phyloP scores from a whole-genome alignment of 1,140 invertebrate genomes.

The Cataglyphis hispanica region DNA sequence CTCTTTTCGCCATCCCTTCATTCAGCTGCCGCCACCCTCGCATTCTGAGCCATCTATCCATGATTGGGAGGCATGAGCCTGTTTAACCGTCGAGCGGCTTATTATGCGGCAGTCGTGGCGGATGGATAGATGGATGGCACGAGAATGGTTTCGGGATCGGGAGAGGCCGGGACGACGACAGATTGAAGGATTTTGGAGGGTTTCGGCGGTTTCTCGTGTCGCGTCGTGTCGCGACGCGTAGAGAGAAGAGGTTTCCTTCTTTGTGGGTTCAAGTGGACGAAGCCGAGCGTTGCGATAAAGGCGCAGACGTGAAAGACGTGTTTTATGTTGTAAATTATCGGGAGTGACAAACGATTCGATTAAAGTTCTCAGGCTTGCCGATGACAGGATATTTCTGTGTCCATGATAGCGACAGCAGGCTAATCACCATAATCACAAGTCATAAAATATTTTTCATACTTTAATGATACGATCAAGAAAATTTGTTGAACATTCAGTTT shows the following conservation, averaged over 20 bases:
- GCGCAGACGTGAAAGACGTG: slow-evolving; percentile 15
- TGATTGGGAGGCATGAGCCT: slow-evolving; percentile 72
- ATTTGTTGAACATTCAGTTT: background rate
- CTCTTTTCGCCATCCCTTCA: slow-evolving; percentile 16
- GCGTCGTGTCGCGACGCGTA: background rate
- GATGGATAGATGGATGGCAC: slow-evolving; percentile 74
- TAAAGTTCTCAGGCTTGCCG: slow-evolving; percentile 31
- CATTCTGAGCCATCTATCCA: slow-evolving; percentile 50
- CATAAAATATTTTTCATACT: background rate
- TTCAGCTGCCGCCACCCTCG: slow-evolving; percentile 54
- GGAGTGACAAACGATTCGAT: slow-evolving; percentile 51
- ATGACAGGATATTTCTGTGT: slow-evolving; percentile 19
- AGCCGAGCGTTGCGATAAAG: background rate
- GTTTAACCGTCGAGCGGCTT: slow-evolving; percentile 78
- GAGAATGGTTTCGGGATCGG: slow-evolving; percentile 72
- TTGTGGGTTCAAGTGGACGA: slow-evolving; percentile 33
- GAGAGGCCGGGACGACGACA: slow-evolving; percentile 70
- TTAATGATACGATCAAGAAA: background rate
- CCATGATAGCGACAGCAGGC: background rate
- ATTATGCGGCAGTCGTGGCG: slow-evolving; percentile 75
- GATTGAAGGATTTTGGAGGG: slow-evolving; percentile 72
- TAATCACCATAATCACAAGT: background rate
- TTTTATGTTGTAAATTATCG: slow-evolving; percentile 53
- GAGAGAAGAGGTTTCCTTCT: slow-evolving; percentile 55
- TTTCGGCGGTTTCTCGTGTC: slow-evolving; percentile 59